A percentile compares a stretch with the other conserved stretches of the same genome.
These are phyloP conservation scores for Alethe castanea DNA, from an alignment of 2,113 vertebrate species.

Conservation along the genomic window DNA sequence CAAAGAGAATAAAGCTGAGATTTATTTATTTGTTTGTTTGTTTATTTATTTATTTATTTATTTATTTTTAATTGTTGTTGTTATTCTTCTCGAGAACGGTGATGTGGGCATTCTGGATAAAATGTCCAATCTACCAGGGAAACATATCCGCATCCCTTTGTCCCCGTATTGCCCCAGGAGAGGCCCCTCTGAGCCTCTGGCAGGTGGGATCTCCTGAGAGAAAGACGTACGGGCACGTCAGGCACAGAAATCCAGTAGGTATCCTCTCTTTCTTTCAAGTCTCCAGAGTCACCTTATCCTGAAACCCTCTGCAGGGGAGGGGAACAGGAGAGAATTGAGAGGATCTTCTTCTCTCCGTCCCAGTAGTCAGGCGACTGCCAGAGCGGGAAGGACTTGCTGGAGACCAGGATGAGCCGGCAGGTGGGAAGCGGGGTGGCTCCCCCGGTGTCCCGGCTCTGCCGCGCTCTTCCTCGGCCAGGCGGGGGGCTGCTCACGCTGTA, in stretches of 20 bases:
- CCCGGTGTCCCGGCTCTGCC: rapidly evolving
- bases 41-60: not conserved
- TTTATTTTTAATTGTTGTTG: too few relatives aligned
- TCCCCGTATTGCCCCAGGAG: not conserved
- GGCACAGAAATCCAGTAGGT: not conserved
- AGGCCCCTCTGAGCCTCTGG: not conserved
- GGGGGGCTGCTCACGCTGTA: not conserved
- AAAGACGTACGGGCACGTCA: not conserved
- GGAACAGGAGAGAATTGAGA: not conserved
- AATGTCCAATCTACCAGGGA: not conserved
- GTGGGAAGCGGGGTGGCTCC: not conserved
- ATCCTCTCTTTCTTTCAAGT: not conserved
- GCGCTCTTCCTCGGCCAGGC: not conserved
- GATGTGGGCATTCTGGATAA: rapidly evolving
- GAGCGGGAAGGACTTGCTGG: rapidly evolving
- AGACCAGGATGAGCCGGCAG: too few relatives aligned
- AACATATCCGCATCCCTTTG: rapidly evolving
- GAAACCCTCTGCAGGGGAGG: too few relatives aligned
- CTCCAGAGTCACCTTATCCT: not conserved
- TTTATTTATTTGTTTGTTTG: too few relatives aligned
- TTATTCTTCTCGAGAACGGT: rapidly evolving
- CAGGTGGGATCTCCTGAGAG: not conserved
- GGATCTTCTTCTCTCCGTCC: not conserved
- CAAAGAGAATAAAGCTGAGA: not conserved
- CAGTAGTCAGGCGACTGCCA: rapidly evolving